Evolutionary conservation across 1,140 invertebrate genomes (phyloP).

Genomic region (Glossosoma conforme): DNA sequence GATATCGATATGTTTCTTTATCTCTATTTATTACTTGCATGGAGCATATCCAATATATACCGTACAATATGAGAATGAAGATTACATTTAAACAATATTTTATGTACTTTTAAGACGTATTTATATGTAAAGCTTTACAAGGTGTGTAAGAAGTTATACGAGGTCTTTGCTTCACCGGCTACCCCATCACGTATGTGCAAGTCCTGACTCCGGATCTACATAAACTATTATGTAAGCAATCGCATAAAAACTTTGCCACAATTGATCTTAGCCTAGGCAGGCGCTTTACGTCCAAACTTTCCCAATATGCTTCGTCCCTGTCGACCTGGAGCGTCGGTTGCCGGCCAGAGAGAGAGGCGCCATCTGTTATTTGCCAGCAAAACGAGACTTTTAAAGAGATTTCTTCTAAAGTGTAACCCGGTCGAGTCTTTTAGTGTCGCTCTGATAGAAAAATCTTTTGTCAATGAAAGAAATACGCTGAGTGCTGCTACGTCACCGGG

Average conservation of each 20-base stretch:
- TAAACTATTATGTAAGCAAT: slow-evolving; percentile 14
- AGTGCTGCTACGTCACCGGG: background rate
- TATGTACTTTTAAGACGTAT: background rate
- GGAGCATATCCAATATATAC: too few relatives aligned
- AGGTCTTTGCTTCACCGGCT: background rate
- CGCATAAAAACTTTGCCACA: slow-evolving; percentile 16
- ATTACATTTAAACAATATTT: background rate
- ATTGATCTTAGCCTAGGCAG: slow-evolving; percentile 24
- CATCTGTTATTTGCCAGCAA: slow-evolving; percentile 24
- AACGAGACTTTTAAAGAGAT: slow-evolving; percentile 22
- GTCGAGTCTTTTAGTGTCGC: slow-evolving; percentile 2
- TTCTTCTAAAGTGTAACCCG: slow-evolving; percentile 15
- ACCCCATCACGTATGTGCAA: background rate
- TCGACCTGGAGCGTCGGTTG: background rate
- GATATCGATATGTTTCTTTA: too few relatives aligned
- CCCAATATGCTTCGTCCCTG: slow-evolving; percentile 22
- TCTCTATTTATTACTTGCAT: too few relatives aligned
- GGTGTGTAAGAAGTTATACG: slow-evolving; percentile 6
- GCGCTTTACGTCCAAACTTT: slow-evolving; percentile 29
- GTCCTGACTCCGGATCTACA: slow-evolving; percentile 7
- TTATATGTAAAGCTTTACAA: background rate
- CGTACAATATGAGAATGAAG: background rate
- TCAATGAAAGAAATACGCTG: background rate
- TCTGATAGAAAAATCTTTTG: background rate
- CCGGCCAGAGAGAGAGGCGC: slow-evolving; percentile 16